Conservation (phyloP, 2,113 vertebrate genomes). For the Burhinus bistriatus region DNA sequence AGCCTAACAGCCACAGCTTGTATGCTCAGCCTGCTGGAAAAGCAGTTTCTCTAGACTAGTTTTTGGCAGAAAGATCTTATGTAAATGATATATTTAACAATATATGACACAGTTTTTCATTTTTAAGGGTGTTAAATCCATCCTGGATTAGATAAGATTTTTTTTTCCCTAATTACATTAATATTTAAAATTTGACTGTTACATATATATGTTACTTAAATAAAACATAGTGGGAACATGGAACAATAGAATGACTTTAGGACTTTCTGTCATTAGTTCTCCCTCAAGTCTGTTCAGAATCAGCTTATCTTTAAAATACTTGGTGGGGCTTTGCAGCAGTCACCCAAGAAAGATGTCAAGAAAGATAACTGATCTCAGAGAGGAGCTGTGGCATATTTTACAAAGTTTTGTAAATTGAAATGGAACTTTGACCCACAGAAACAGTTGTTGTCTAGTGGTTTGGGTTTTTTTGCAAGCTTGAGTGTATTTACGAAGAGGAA, state of each 20-base stretch:
- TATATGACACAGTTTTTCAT: not conserved
- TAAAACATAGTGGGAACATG: not conserved
- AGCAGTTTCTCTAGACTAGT: not conserved
- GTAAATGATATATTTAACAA: not conserved
- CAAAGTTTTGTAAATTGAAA: not conserved
- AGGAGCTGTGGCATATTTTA: not conserved
- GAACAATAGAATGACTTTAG: not conserved
- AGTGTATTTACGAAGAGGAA: not conserved
- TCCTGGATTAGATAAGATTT: not conserved
- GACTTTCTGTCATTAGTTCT: not conserved
- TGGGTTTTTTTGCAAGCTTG: not conserved
- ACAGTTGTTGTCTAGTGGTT: not conserved
- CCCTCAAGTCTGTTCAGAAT: not conserved
- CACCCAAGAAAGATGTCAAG: not conserved
- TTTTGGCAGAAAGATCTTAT: not conserved
- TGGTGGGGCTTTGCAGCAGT: not conserved
- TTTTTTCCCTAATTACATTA: not conserved
- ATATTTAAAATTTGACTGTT: not conserved
- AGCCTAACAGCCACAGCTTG: not conserved
- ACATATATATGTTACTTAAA: not conserved
- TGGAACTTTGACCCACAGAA: not conserved
- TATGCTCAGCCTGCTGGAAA: not conserved
- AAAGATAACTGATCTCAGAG: not conserved
- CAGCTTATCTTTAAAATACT: not conserved
- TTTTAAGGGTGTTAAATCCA: not conserved